Evolutionary conservation across 1,140 invertebrate species (phyloP).

Genomic region (Tetragonula clypearis): DNA sequence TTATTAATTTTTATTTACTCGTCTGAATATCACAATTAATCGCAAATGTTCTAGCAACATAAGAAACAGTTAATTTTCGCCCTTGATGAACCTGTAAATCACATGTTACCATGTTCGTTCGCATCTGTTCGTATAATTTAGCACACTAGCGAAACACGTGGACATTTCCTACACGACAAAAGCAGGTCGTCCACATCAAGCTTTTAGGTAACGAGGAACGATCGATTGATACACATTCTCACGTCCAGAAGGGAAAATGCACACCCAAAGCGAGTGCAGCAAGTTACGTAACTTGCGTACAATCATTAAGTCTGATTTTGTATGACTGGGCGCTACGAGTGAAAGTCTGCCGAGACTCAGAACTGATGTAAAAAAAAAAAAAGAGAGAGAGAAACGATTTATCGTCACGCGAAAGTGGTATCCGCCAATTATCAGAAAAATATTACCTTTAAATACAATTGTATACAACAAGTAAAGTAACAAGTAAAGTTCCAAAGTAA

Average conservation of each 20-base stretch:
- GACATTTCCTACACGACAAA: neutral
- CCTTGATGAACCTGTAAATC: neutral
- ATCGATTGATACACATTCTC: slow-evolving; percentile 6
- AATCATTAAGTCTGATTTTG: slow-evolving; percentile 55
- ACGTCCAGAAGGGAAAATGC: slow-evolving; percentile 17
- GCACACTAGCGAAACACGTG: neutral
- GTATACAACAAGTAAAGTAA: neutral
- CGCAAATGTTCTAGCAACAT: too few relatives aligned
- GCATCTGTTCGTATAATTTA: neutral
- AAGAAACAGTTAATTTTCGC: neutral
- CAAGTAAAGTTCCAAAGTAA: neutral
- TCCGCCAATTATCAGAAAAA: neutral
- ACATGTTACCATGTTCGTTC: neutral
- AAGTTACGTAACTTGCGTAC: slow-evolving; percentile 50
- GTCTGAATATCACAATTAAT: too few relatives aligned
- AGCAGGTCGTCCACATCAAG: neutral
- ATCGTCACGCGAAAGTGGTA: slow-evolving; percentile 14
- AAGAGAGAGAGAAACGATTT: slow-evolving; percentile 29
- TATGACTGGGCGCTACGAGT: slow-evolving; percentile 36
- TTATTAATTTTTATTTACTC: too few relatives aligned
- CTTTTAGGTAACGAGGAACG: neutral
- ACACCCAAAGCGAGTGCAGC: slow-evolving; percentile 12
- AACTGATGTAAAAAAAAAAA: slow-evolving; percentile 32
- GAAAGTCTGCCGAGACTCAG: slow-evolving; percentile 51
- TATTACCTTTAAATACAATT: neutral